Evolutionary conservation across 1,140 invertebrate genomes (phyloP).

Genomic region (Lasioglossum albipes): DNA sequence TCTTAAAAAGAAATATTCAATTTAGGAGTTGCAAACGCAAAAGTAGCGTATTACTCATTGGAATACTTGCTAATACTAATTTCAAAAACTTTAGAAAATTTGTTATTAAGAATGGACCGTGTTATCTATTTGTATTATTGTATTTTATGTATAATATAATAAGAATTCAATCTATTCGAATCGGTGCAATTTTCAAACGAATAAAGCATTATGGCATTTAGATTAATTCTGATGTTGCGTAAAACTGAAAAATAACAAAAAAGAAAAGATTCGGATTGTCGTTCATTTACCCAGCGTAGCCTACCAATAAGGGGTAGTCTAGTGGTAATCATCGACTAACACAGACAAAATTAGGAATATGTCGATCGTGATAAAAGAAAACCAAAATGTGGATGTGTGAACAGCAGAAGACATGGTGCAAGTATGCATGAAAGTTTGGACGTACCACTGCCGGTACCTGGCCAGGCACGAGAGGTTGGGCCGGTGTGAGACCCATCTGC

Average conservation of each 20-base stretch:
- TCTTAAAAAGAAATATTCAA: no score
- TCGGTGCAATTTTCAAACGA: background rate
- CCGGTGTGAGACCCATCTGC: constrained; percentile 94
- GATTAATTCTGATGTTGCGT: background rate
- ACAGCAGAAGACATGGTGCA: constrained; percentile 63
- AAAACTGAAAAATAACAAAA: background rate
- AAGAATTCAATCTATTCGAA: background rate
- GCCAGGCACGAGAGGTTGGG: constrained; percentile 92
- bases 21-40: no score
- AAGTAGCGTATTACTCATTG: no score
- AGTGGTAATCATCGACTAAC: constrained; percentile 61
- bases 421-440: constrained; percentile 67
- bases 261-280: constrained; percentile 30
- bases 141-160: no score
- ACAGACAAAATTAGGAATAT: constrained; percentile 61
- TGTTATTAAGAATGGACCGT: no score
- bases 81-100: no score
- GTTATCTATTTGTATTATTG: no score
- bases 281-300: constrained; percentile 50
- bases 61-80: no score
- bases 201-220: no score
- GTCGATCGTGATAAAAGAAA: constrained; percentile 59
- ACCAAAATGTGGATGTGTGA: constrained; percentile 59
- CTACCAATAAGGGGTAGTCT: constrained; percentile 54
- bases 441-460: constrained; percentile 95